Percentiles rank a stretch among this genome's conserved stretches.
Evolutionary conservation across 2,113 vertebrate genomes (phyloP).

Genomic region (Corvus cornix): DNA sequence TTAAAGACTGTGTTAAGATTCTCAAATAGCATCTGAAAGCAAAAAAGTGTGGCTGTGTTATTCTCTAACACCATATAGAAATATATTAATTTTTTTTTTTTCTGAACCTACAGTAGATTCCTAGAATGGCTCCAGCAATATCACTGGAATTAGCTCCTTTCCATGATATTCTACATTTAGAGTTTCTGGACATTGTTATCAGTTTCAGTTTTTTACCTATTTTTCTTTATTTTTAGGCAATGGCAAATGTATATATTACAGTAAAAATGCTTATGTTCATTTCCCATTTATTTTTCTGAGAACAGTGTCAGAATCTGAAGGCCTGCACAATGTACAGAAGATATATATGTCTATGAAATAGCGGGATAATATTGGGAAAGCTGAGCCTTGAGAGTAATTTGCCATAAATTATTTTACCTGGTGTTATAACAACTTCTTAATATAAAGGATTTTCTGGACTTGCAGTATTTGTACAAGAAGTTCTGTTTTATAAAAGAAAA

Average conservation of each 20-base stretch:
- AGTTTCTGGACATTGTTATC: not conserved
- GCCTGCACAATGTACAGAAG: not conserved
- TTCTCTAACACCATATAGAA: not conserved
- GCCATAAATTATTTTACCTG: not conserved
- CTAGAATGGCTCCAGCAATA: not conserved
- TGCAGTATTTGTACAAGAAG: not conserved
- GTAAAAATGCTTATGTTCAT: not conserved
- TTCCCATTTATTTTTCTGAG: constrained; percentile 4
- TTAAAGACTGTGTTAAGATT: not conserved
- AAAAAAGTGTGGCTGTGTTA: not conserved
- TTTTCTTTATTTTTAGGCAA: constrained; percentile 9
- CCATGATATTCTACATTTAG: not conserved
- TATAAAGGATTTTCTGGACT: not conserved
- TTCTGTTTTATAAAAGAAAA: not conserved
- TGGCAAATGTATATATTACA: not conserved
- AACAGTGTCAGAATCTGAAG: not conserved
- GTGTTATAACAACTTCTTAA: not conserved
- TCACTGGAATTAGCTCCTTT: not conserved
- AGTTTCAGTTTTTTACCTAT: not conserved
- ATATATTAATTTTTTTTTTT: not conserved
- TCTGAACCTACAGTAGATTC: not conserved
- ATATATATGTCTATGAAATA: not conserved
- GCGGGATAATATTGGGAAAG: not conserved
- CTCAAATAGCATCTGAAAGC: not conserved
- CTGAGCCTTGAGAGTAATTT: not conserved